phyloP scores from a whole-genome alignment of 2,888 invertebrate genomes.

The Beris chalybata region DNA sequence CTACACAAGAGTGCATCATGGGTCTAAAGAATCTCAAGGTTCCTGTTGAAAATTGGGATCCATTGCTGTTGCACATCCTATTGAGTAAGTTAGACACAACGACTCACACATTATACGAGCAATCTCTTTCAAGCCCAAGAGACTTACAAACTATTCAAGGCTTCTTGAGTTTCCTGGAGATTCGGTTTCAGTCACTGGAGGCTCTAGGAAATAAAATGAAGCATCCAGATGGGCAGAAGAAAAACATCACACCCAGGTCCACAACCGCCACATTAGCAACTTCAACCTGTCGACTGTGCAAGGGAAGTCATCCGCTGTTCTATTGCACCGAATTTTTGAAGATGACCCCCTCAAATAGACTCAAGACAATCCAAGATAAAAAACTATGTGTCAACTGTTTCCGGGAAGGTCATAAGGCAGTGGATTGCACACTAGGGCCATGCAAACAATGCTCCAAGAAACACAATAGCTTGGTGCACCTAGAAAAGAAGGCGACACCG shows the following conservation, averaged over 20 bases:
- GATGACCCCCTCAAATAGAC: not conserved
- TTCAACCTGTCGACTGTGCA: not conserved
- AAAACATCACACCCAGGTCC: not conserved
- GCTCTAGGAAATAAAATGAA: too few relatives aligned
- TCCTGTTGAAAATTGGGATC: not conserved
- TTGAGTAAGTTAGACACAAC: not conserved
- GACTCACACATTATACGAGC: not conserved
- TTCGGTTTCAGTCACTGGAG: not conserved
- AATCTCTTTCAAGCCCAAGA: not conserved
- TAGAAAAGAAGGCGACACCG: too few relatives aligned
- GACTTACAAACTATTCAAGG: not conserved
- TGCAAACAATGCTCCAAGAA: not conserved
- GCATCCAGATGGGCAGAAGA: not conserved
- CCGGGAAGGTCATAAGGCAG: not conserved
- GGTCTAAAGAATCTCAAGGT: not conserved
- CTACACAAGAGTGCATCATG: not conserved
- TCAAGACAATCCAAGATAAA: not conserved
- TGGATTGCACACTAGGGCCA: not conserved
- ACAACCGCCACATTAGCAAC: not conserved
- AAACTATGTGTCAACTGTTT: constrained; percentile 1
- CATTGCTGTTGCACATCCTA: too few relatives aligned
- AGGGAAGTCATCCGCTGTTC: not conserved
- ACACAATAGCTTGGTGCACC: constrained; percentile 2
- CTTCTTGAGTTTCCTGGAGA: not conserved
- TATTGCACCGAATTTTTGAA: not conserved